A percentile compares a stretch with the other conserved stretches of the same genome.
Evolutionary conservation across 2,113 vertebrate species (phyloP).

Genomic region (Cyanocitta stelleri): DNA sequence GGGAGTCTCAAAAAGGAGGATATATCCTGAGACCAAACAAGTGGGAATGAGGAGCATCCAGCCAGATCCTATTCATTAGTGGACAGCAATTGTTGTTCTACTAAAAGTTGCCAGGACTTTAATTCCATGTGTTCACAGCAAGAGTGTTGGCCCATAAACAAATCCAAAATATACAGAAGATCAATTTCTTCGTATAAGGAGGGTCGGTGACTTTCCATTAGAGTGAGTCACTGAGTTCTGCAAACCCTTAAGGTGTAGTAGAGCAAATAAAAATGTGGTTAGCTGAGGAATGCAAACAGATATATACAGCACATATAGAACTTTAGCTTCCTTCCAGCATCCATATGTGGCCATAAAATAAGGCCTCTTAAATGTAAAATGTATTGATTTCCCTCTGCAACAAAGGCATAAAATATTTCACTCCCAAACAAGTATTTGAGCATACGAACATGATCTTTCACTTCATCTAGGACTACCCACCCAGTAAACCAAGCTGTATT

Average conservation of each 20-base stretch:
- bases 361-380: constrained; percentile 3
- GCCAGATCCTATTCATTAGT: not conserved
- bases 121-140: not conserved
- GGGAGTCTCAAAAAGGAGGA: not conserved
- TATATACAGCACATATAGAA: not conserved
- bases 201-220: not conserved
- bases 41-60: not conserved
- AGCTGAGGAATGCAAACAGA: constrained; percentile 45
- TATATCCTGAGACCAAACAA: not conserved
- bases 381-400: constrained; percentile 52
- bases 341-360: constrained; percentile 41
- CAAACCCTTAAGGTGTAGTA: constrained; percentile 47
- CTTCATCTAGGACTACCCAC: constrained; percentile 65
- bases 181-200: constrained; percentile 22
- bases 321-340: not conserved
- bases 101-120: not conserved
- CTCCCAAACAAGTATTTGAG: constrained; percentile 42
- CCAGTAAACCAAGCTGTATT: constrained; percentile 69
- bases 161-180: constrained; percentile 54
- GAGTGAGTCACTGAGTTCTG: constrained; percentile 28
- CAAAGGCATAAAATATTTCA: constrained; percentile 54
- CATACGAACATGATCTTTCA: constrained; percentile 58
- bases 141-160: not conserved
- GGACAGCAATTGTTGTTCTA: not conserved
- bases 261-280: constrained; percentile 48